These are phyloP conservation scores for Betta splendens DNA, from an alignment of 2,797 vertebrate genomes.

Conservation along the genomic window DNA sequence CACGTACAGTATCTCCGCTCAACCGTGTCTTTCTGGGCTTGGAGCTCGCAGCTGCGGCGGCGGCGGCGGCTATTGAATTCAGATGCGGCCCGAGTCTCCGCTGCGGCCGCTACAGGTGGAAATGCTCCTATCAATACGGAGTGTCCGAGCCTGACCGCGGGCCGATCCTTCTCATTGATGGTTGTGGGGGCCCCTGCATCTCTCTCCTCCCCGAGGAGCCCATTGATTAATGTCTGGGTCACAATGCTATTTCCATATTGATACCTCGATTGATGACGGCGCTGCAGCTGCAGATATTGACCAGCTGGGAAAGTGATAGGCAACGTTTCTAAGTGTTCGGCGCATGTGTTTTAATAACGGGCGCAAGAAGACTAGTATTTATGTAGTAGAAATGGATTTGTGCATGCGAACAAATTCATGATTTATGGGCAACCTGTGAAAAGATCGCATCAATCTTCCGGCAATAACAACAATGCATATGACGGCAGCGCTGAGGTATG, in stretches of 20 bases:
- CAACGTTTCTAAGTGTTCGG: conserved; percentile 64
- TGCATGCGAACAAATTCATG: neutral
- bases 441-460: conserved; percentile 13
- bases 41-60: conserved; percentile 73
- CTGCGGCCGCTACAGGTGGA: conserved; percentile 77
- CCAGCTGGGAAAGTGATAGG: conserved; percentile 66
- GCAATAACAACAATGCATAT: conserved; percentile 9
- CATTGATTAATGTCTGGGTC: conserved; percentile 84
- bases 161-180: conserved; percentile 81
- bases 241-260: conserved; percentile 84
- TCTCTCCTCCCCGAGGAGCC: conserved; percentile 67
- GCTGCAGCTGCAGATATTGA: conserved; percentile 80
- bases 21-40: conserved; percentile 78
- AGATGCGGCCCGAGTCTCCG: conserved; percentile 68
- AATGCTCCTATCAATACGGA: conserved; percentile 78
- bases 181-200: conserved; percentile 69
- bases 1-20: conserved; percentile 77
- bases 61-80: conserved; percentile 79
- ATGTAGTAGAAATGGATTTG: conserved; percentile 9
- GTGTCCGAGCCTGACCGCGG: conserved; percentile 69
- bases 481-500: neutral
- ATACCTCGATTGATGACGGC: conserved; percentile 84
- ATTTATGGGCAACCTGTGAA: neutral
- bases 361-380: conserved; percentile 6
- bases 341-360: conserved; percentile 61